Evolutionary conservation across 2,888 invertebrate genomes (phyloP).

Genomic region (Alentia gelatinosa): DNA sequence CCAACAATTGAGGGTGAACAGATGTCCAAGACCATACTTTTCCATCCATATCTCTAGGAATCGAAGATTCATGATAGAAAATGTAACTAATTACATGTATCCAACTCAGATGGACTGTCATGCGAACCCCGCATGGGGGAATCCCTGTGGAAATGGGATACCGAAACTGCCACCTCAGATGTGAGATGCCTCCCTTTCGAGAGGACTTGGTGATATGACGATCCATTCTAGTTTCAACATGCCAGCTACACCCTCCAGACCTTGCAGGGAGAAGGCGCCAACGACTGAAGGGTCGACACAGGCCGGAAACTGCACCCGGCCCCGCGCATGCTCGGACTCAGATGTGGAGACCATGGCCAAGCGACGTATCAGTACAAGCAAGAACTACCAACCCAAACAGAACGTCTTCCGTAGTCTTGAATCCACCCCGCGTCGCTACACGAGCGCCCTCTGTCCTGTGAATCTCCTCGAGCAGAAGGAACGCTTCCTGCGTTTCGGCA

Average conservation of each 20-base stretch:
- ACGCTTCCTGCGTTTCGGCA: constrained; percentile 74
- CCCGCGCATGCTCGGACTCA: background rate
- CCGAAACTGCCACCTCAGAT: background rate
- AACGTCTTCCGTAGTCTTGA: background rate
- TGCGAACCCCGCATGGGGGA: too few relatives aligned
- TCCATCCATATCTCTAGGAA: background rate
- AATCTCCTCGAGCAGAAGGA: constrained; percentile 69
- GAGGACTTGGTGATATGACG: background rate
- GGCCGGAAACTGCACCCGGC: background rate
- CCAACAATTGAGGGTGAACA: too few relatives aligned
- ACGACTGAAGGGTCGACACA: background rate
- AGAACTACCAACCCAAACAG: constrained; percentile 28
- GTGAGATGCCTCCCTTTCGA: background rate
- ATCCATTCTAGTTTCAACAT: background rate
- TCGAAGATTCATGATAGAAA: background rate
- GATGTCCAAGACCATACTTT: background rate
- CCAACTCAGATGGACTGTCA: too few relatives aligned
- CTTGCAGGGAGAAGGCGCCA: background rate
- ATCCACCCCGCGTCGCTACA: background rate
- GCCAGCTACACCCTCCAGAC: background rate
- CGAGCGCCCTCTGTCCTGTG: background rate
- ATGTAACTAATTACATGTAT: background rate
- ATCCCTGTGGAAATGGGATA: too few relatives aligned
- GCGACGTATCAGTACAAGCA: background rate
- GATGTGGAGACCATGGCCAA: background rate